Evolutionary conservation across 2,797 vertebrate species (phyloP), one percentile per base, ranked within the genome.

Genomic region (Leuciscus waleckii): DNA sequence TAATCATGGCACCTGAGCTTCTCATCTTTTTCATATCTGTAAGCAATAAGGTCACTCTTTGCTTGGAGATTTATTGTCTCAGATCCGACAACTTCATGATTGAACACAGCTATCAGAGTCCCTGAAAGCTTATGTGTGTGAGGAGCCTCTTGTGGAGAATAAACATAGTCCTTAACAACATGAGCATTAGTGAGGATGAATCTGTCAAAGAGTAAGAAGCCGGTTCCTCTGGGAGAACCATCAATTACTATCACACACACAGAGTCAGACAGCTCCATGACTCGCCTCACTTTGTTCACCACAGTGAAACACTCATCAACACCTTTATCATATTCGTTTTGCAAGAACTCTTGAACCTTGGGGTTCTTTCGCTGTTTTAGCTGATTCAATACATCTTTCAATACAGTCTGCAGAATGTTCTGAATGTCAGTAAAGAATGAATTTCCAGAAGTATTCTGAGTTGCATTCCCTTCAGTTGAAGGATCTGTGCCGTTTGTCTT

Each of bases 241-340:
- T 49, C 0, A 1, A 0, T 0, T 21, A 2, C 0, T 0, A 89
- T 79, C 58, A 41, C 39, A 32, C 88, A 89, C 21, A 89, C 79
- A 0, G 92, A 93, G 7, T 86, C 0, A 79, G 91, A 87, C 5
- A 84, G 49, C 0, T 1, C 7, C 75, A 83, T 87, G 51, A 95
- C 7, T 6, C 5, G 11, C 68, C 74, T 94, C 67, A 89, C 2
- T 10, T 21, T 87, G 26, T 71, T 85, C 43, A 89, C 69, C 19
- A 84, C 61, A 0, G 29, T 63, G 54, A 87, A 86, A 0, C 19
- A 86, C 56, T 91, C 26, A 9, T 1, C 74, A 51, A 1, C 76
- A 46, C 78, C 86, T 79, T 95, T 94, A 26, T 91, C 89, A 70
- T 86, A 95, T 3, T 92, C 83, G 4, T 54, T 51, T 87, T 63